Evolutionary conservation across 92 coral and sea anemone species (phyloP).

Genomic region (Porites evermanni): DNA sequence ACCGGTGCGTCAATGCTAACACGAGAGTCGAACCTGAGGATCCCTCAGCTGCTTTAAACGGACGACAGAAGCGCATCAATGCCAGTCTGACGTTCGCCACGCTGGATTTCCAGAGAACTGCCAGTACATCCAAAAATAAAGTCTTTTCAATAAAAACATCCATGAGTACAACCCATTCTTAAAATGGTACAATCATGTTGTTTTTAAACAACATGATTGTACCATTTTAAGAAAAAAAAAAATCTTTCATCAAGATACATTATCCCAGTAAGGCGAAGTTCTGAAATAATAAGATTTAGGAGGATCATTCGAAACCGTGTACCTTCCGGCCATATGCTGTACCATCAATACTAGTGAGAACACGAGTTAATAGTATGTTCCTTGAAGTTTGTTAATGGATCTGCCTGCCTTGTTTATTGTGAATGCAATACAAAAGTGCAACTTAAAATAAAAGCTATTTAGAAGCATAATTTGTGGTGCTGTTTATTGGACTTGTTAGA

Average conservation of each 20-base stretch:
- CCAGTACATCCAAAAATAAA: not conserved
- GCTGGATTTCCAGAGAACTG: not conserved
- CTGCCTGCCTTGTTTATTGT: not conserved
- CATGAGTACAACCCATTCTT: not conserved
- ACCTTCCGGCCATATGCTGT: not conserved
- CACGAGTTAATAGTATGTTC: not conserved
- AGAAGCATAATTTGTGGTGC: not conserved
- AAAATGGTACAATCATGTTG: no score
- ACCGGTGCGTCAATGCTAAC: not conserved
- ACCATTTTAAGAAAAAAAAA: no score
- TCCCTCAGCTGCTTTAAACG: not conserved
- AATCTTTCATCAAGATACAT: not conserved
- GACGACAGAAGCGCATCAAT: not conserved
- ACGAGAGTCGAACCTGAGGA: constrained; percentile 15
- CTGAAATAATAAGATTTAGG: not conserved
- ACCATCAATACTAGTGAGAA: not conserved
- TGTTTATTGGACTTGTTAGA: no score
- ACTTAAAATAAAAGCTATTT: no score
- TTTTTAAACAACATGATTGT: no score
- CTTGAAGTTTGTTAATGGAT: not conserved
- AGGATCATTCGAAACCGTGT: not conserved
- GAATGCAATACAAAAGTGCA: not conserved
- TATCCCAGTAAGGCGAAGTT: not conserved
- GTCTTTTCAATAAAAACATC: not conserved
- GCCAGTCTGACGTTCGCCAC: not conserved